These are phyloP conservation scores for Metallyticus violacea DNA, from an alignment of 2,888 invertebrate genomes.

Conservation along the genomic window DNA sequence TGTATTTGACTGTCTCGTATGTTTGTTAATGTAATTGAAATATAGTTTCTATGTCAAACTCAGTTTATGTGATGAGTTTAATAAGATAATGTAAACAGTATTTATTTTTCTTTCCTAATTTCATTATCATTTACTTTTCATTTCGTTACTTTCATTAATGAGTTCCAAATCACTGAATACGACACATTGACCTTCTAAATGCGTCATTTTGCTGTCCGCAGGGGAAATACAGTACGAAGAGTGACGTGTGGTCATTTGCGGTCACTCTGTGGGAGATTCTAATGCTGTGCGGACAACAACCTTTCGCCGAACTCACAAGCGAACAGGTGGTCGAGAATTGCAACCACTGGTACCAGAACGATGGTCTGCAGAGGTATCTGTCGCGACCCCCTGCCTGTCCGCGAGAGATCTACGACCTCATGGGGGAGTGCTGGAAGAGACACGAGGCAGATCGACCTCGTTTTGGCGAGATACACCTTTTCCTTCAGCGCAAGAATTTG, in stretches of 20 bases:
- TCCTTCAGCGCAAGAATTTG: slow-evolving; percentile 69
- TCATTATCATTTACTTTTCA: too few relatives aligned
- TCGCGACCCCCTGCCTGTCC: slow-evolving; percentile 73
- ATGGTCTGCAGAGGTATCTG: slow-evolving; percentile 53
- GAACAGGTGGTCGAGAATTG: slow-evolving; percentile 79
- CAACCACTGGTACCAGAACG: slow-evolving; percentile 61
- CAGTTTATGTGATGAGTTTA: too few relatives aligned
- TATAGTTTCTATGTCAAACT: too few relatives aligned
- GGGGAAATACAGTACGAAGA: slow-evolving; percentile 84
- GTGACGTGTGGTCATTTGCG: slow-evolving; percentile 90
- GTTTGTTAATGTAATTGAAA: too few relatives aligned
- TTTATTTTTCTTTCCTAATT: too few relatives aligned
- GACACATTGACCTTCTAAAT: too few relatives aligned
- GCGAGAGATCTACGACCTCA: slow-evolving; percentile 84
- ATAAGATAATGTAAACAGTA: too few relatives aligned
- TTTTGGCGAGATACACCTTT: slow-evolving; percentile 85
- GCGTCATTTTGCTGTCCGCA: too few relatives aligned
- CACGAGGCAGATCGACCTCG: slow-evolving; percentile 77
- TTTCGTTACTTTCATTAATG: too few relatives aligned
- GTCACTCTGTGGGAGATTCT: slow-evolving; percentile 88
- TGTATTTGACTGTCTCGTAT: too few relatives aligned
- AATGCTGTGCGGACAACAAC: slow-evolving; percentile 73
- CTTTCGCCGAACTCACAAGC: slow-evolving; percentile 77
- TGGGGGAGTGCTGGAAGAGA: slow-evolving; percentile 89
- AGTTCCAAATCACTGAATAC: too few relatives aligned